These are phyloP conservation scores for Lithophane socia DNA, from an alignment of 2,888 invertebrate species.

Conservation along the genomic window DNA sequence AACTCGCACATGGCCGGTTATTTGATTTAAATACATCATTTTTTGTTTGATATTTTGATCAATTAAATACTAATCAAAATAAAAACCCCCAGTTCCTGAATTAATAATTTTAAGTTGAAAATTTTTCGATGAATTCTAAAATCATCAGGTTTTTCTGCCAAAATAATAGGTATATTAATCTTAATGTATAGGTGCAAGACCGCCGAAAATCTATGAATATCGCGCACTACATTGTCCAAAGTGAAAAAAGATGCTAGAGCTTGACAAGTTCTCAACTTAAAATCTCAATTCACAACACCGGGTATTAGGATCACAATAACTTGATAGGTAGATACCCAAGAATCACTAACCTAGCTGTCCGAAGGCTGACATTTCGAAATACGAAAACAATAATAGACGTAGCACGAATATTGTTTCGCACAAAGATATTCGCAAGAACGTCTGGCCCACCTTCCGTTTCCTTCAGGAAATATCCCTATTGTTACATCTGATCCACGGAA, in stretches of 20 bases:
- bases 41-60: not conserved
- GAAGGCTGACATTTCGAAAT: constrained; percentile 51
- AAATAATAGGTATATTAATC: too few species aligned
- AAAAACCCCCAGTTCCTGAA: not conserved
- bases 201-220: too few species aligned
- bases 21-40: too few species aligned
- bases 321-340: constrained; percentile 2
- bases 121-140: not conserved
- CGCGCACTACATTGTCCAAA: not conserved
- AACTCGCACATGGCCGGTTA: too few species aligned
- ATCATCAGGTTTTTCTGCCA: too few species aligned
- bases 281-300: not conserved
- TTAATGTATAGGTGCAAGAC: not conserved
- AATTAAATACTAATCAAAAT: not conserved
- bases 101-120: not conserved
- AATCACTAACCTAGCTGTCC: constrained; percentile 34
- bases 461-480: constrained; percentile 72
- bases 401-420: constrained; percentile 57
- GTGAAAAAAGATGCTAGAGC: too few species aligned
- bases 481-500: constrained; percentile 69
- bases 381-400: constrained; percentile 57
- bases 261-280: not conserved
- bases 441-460: constrained; percentile 73
- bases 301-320: not conserved
- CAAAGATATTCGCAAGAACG: constrained; percentile 72